phyloP scores from a whole-genome alignment of 2,888 invertebrate genomes.

The Sceliomorpha sp. region DNA sequence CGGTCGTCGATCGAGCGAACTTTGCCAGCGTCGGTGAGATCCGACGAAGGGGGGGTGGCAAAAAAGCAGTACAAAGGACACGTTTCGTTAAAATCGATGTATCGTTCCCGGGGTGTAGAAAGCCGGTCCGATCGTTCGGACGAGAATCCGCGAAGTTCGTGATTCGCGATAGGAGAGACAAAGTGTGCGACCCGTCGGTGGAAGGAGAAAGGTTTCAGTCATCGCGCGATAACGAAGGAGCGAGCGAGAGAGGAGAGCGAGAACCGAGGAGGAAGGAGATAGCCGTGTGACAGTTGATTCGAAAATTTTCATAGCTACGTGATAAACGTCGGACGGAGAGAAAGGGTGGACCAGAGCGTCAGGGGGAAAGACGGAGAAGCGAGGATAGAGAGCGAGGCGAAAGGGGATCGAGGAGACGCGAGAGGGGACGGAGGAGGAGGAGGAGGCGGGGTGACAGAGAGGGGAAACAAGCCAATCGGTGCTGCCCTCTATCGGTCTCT shows the following conservation, averaged over 20 bases:
- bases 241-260: conserved; percentile 27
- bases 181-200: conserved; percentile 1
- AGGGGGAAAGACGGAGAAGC: too few species aligned
- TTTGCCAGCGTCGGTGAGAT: too few species aligned
- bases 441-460: conserved; percentile 9
- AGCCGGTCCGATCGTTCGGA: not conserved
- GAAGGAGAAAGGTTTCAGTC: conserved; percentile 1
- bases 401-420: too few species aligned
- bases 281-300: conserved; percentile 56
- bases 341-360: conserved; percentile 15
- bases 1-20: too few species aligned
- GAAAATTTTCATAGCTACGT: conserved; percentile 65
- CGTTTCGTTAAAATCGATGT: not conserved
- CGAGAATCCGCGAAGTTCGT: not conserved
- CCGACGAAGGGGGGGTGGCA: too few species aligned
- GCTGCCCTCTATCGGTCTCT: conserved; percentile 52
- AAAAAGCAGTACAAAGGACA: conserved; percentile 47
- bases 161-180: not conserved
- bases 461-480: conserved; percentile 17
- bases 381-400: too few species aligned
- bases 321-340: conserved; percentile 21
- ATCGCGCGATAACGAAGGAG: conserved; percentile 9
- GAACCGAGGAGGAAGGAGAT: conserved; percentile 22
- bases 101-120: not conserved
- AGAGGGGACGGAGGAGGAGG: conserved; percentile 10